These are phyloP conservation scores for Muscicapa striata DNA, from an alignment of 2,797 vertebrate genomes.

Conservation along the genomic window DNA sequence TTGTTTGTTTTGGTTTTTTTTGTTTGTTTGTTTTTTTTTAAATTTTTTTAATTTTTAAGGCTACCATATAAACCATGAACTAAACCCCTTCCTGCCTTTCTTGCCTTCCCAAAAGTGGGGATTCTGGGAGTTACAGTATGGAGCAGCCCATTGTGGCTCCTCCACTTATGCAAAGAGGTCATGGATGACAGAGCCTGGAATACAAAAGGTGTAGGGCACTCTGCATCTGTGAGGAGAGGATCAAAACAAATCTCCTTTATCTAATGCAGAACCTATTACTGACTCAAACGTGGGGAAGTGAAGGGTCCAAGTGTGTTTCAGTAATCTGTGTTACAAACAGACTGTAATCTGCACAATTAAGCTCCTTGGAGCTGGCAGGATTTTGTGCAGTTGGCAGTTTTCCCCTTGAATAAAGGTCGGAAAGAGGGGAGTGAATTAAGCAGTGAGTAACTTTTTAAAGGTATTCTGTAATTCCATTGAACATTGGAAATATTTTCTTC, in stretches of 20 bases:
- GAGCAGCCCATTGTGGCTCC: neutral
- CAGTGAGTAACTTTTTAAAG: neutral
- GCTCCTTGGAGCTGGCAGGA: constrained; percentile 59
- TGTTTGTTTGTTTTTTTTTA: neutral
- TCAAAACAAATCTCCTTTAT: constrained; percentile 60
- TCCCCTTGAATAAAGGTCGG: constrained; percentile 64
- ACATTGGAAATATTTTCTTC: neutral
- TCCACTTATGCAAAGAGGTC: neutral
- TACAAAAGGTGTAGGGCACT: constrained; percentile 26
- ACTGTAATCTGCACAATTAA: constrained; percentile 68
- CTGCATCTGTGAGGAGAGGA: neutral
- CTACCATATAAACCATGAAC: neutral
- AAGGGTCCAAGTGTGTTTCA: constrained; percentile 63
- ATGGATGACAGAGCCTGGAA: neutral
- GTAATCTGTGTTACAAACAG: constrained; percentile 73
- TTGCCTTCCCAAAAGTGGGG: neutral
- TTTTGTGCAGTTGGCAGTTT: constrained; percentile 59
- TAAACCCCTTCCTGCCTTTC: neutral
- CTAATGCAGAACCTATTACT: constrained; percentile 45
- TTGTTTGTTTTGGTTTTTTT: neutral
- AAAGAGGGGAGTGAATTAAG: constrained; percentile 38
- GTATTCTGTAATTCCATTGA: neutral
- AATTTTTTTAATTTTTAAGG: neutral
- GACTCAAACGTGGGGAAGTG: neutral
- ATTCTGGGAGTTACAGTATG: neutral